Percentiles rank a stretch among this genome's conserved stretches.
Evolutionary conservation across 2,888 invertebrate genomes (phyloP).

Genomic region (Eupithecia vulgata): DNA sequence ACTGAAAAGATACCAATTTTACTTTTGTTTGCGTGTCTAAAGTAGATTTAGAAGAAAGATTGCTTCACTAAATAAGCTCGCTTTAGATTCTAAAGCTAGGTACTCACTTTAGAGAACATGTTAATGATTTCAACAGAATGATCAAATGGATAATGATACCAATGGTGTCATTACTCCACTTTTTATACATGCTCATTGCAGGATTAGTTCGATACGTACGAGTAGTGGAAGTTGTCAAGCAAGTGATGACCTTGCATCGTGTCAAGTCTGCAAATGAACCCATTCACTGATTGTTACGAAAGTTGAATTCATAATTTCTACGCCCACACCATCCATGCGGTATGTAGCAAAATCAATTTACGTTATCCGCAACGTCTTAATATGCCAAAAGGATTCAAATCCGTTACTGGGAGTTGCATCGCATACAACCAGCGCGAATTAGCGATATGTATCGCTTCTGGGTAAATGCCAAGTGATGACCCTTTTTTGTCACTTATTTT

Average conservation of each 20-base stretch:
- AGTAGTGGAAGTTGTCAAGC: slow-evolving; percentile 59
- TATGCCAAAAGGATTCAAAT: not conserved
- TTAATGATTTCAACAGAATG: slow-evolving; percentile 50
- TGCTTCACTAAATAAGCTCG: not conserved
- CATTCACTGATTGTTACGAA: slow-evolving; percentile 50
- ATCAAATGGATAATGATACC: slow-evolving; percentile 54
- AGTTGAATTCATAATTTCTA: slow-evolving; percentile 26
- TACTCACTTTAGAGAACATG: slow-evolving; percentile 65
- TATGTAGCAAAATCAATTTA: not conserved
- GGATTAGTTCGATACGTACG: slow-evolving; percentile 46
- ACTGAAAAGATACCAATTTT: slow-evolving; percentile 40
- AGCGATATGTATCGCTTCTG: too few species aligned
- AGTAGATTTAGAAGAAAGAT: not conserved
- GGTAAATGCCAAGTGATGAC: too few species aligned
- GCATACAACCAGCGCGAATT: too few species aligned
- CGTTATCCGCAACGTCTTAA: not conserved
- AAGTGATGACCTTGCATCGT: slow-evolving; percentile 46
- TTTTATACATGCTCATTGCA: slow-evolving; percentile 57
- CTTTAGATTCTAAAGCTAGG: not conserved
- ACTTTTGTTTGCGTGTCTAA: not conserved
- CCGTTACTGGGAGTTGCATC: too few species aligned
- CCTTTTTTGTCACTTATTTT: too few species aligned
- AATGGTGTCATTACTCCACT: slow-evolving; percentile 47
- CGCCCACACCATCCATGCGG: slow-evolving; percentile 11
- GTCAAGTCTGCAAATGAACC: slow-evolving; percentile 46